These are phyloP conservation scores for Ciconia stormi DNA, from an alignment of 2,113 vertebrate genomes.

Conservation along the genomic window DNA sequence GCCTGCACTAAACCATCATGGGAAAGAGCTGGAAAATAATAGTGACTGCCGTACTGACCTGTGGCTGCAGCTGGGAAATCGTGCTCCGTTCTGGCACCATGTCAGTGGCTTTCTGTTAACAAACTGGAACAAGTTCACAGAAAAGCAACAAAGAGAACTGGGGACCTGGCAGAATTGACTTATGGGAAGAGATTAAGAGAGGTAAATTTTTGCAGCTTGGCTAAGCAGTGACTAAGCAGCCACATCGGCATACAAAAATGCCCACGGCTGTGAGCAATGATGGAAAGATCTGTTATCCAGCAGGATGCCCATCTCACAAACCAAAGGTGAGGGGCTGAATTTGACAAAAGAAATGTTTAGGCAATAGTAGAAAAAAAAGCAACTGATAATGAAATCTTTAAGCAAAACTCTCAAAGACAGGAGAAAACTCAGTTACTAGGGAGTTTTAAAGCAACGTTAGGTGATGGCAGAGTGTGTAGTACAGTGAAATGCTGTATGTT, in stretches of 20 bases:
- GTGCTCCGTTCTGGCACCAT: neutral
- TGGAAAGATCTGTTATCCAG: neutral
- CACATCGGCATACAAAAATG: neutral
- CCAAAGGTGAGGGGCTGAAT: neutral
- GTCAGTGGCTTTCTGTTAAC: neutral
- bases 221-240: neutral
- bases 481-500: neutral
- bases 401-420: neutral
- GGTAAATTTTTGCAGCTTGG: neutral
- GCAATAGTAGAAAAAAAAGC: neutral
- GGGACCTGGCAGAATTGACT: neutral
- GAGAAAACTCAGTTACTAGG: neutral
- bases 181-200: neutral
- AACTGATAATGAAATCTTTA: neutral
- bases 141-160: neutral
- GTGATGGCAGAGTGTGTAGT: neutral
- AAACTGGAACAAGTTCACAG: neutral
- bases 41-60: neutral
- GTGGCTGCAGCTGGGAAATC: neutral
- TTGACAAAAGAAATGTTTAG: neutral
- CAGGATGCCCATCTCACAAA: neutral
- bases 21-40: neutral
- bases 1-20: neutral
- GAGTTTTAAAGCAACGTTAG: neutral
- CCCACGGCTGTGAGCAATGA: neutral